Conservation (phyloP, 2,797 vertebrate species). For the Chloroceryle amazona region DNA sequence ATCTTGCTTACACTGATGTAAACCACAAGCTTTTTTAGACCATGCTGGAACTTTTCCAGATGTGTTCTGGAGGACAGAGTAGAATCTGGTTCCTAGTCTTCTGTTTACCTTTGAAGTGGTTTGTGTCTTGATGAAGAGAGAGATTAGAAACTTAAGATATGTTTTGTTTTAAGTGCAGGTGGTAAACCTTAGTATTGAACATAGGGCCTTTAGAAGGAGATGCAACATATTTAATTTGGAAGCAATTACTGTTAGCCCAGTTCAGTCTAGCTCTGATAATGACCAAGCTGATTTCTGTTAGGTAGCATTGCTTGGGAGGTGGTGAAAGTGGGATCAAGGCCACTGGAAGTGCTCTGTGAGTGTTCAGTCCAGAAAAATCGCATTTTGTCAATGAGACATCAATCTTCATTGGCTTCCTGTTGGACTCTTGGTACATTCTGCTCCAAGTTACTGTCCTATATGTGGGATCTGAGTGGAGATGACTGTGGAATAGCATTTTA, state of each 20-base stretch:
- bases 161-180: background rate
- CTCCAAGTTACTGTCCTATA: background rate
- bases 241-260: background rate
- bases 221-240: background rate
- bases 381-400: background rate
- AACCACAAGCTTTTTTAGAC: too few relatives aligned
- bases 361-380: background rate
- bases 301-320: background rate
- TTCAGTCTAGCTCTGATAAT: background rate
- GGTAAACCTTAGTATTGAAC: background rate
- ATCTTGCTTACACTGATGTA: too few relatives aligned
- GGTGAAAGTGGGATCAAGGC: background rate
- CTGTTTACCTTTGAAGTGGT: too few relatives aligned
- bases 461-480: background rate
- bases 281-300: background rate
- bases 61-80: too few relatives aligned
- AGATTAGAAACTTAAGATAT: background rate
- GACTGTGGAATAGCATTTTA: background rate
- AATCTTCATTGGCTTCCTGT: background rate
- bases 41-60: too few relatives aligned
- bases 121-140: too few relatives aligned
- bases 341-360: background rate
- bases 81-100: too few relatives aligned
- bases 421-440: background rate
- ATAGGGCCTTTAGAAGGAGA: background rate